Conservation (phyloP, 2,888 invertebrate species). For the Hirtodrosophila trivittata region DNA sequence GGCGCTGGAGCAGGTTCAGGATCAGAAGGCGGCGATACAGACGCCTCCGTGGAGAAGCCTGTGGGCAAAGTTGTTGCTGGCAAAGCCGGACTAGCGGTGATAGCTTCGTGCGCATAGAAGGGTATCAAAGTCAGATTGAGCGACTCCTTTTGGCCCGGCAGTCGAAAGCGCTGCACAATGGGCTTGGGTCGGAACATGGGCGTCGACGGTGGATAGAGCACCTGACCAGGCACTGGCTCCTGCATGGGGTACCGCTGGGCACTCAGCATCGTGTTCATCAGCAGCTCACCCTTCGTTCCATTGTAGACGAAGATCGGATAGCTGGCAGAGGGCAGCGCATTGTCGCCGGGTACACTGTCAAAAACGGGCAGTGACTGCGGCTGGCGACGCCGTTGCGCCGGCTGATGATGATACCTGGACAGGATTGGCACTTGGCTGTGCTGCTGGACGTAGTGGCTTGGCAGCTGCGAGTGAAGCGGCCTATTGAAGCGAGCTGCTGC, state of each 20-base stretch:
- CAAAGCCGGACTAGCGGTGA: conserved; percentile 31
- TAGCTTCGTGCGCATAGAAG: conserved; percentile 82
- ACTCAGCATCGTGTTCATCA: conserved; percentile 81
- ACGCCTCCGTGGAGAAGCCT: not conserved
- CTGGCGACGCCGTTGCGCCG: conserved; percentile 34
- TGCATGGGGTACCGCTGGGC: conserved; percentile 81
- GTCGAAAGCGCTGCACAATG: conserved; percentile 68
- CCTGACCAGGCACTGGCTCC: conserved; percentile 82
- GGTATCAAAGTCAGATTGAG: conserved; percentile 80
- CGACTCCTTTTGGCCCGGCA: conserved; percentile 48
- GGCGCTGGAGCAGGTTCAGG: conserved; percentile 2
- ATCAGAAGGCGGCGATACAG: not conserved
- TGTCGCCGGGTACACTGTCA: conserved; percentile 70
- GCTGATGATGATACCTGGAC: not conserved
- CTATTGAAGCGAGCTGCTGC: conserved; percentile 9
- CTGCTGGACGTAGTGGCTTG: conserved; percentile 63
- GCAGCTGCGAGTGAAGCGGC: conserved; percentile 57
- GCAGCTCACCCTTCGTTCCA: conserved; percentile 76
- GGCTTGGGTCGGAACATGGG: conserved; percentile 79
- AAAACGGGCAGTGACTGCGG: conserved; percentile 65
- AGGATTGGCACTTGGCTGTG: not conserved
- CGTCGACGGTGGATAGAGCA: conserved; percentile 80
- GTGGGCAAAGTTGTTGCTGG: not conserved
- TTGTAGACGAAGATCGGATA: conserved; percentile 78
- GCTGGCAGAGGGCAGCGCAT: conserved; percentile 27